These are phyloP conservation scores for Trilocha varians DNA, from an alignment of 2,888 invertebrate species.

Conservation along the genomic window DNA sequence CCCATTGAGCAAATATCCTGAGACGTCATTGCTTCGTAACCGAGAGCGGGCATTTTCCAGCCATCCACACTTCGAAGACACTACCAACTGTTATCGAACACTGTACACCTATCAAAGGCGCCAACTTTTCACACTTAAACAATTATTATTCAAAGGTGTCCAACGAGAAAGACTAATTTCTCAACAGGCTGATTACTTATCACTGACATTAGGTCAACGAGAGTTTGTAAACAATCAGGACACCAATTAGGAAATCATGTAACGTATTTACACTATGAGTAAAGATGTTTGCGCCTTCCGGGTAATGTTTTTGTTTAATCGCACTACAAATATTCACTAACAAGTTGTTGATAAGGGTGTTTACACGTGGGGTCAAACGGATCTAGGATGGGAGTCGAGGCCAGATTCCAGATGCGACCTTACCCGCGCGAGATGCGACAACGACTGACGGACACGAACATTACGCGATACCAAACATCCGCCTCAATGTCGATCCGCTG, in stretches of 20 bases:
- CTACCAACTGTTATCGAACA: constrained; percentile 31
- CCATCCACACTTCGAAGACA: constrained; percentile 26
- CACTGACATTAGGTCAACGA: constrained; percentile 6
- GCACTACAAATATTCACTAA: constrained; percentile 25
- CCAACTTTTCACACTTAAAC: constrained; percentile 23
- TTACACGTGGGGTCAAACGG: constrained; percentile 29
- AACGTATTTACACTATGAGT: constrained; percentile 27
- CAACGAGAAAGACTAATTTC: constrained; percentile 28
- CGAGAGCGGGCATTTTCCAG: constrained; percentile 61
- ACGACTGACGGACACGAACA: constrained; percentile 32
- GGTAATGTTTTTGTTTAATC: constrained; percentile 51
- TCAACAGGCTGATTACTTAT: constrained; percentile 23
- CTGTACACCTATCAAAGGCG: constrained; percentile 25
- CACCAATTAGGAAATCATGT: constrained; percentile 16
- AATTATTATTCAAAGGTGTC: constrained; percentile 38
- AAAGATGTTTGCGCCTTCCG: constrained; percentile 26
- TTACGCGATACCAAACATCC: constrained; percentile 31
- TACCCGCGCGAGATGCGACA: constrained; percentile 28
- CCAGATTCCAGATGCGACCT: constrained; percentile 31
- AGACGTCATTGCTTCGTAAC: constrained; percentile 49
- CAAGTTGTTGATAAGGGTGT: constrained; percentile 37
- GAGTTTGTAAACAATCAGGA: constrained; percentile 17
- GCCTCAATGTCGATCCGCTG: constrained; percentile 36
- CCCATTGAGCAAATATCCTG: constrained; percentile 51
- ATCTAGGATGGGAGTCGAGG: constrained; percentile 20